Evolutionary conservation across 2,797 vertebrate species (phyloP).

Genomic region (Ptychadena robeensis): DNA sequence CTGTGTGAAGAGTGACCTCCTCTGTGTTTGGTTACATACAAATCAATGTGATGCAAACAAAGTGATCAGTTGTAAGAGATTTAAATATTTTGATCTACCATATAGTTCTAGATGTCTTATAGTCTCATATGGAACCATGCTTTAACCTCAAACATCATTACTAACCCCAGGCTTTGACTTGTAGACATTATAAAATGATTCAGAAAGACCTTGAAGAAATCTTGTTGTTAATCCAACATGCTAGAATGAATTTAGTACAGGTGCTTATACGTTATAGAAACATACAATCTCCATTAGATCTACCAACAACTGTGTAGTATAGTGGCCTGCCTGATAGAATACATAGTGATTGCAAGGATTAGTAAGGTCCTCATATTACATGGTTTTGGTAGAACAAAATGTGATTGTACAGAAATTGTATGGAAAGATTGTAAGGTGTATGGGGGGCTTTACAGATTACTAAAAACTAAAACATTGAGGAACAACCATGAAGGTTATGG

Average conservation of each 20-base stretch:
- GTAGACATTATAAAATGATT: background rate
- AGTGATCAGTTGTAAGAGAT: background rate
- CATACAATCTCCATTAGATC: too few relatives aligned
- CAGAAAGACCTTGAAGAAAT: background rate
- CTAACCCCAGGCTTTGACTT: background rate
- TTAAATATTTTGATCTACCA: background rate
- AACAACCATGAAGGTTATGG: too few relatives aligned
- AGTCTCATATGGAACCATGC: background rate
- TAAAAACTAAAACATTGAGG: too few relatives aligned
- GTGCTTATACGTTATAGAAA: background rate
- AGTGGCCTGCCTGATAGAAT: too few relatives aligned
- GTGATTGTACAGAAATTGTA: too few relatives aligned
- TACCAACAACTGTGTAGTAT: too few relatives aligned
- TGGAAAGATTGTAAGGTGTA: too few relatives aligned
- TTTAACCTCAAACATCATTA: background rate
- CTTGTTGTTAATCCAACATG: background rate
- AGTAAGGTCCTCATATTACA: too few relatives aligned
- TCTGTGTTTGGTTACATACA: background rate
- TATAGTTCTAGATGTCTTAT: background rate
- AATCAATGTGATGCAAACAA: background rate
- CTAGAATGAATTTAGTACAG: background rate
- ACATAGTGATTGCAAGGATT: too few relatives aligned
- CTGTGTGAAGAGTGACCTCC: background rate
- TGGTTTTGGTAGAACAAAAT: too few relatives aligned
- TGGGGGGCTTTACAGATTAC: too few relatives aligned